Evolutionary conservation across 2,888 invertebrate genomes (phyloP).

Genomic region (Ligdia adustata): DNA sequence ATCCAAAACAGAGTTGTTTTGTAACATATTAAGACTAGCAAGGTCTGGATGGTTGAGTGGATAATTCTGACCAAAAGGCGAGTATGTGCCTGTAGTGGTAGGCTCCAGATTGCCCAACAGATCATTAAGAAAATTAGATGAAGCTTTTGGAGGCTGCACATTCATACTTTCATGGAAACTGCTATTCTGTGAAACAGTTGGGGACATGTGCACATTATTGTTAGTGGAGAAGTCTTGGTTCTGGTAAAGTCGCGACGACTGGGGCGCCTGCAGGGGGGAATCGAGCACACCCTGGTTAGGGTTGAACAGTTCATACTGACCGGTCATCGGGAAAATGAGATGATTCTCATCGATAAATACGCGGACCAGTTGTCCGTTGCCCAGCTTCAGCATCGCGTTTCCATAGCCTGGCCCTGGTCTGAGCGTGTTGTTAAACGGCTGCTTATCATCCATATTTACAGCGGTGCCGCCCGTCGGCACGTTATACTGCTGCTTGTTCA

Average conservation of each 20-base stretch:
- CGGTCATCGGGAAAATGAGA: constrained; percentile 73
- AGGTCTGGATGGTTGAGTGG: constrained; percentile 79
- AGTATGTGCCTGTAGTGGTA: constrained; percentile 88
- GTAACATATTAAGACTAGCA: constrained; percentile 60
- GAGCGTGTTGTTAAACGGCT: constrained; percentile 57
- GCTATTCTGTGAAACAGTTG: constrained; percentile 49
- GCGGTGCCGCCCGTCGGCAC: constrained; percentile 59
- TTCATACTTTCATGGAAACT: constrained; percentile 58
- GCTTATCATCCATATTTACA: constrained; percentile 63
- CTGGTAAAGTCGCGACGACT: constrained; percentile 64
- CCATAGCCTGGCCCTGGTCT: constrained; percentile 69
- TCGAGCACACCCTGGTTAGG: constrained; percentile 68
- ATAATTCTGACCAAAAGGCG: constrained; percentile 87
- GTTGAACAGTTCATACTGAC: constrained; percentile 77
- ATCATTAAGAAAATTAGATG: constrained; percentile 87
- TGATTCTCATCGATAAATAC: constrained; percentile 78
- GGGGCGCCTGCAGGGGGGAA: constrained; percentile 59
- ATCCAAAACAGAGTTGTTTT: constrained; percentile 58
- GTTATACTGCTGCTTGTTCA: constrained; percentile 67
- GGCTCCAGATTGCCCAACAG: constrained; percentile 89
- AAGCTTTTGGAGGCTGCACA: constrained; percentile 54
- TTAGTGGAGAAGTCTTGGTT: constrained; percentile 69
- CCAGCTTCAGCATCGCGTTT: constrained; percentile 74
- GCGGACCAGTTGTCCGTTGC: constrained; percentile 73
- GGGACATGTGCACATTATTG: constrained; percentile 57